Base-by-base conservation (phyloP, 2,113 vertebrate genomes). In the Jacana jacana region DNA sequence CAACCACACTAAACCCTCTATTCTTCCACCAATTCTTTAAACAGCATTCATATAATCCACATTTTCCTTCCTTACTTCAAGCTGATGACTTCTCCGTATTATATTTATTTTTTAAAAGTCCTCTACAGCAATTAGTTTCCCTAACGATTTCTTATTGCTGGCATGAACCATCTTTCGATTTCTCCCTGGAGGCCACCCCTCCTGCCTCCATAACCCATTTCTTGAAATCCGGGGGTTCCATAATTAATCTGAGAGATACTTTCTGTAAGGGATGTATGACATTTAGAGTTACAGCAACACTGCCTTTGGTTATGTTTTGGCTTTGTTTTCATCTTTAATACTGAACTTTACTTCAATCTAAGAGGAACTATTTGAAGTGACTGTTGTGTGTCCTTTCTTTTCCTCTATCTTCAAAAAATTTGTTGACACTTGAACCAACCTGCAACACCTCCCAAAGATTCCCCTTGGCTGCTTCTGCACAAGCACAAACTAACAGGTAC, bases 321-420 rank as follows among this genome's bases (percentile, higher is more conserved):
- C 87, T 94, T 86, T 81, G 91, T 78, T 89, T 92, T 89, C 58
- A 70, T 80, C 87, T 89, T 86, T 85, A 82, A 91, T 91, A 60
- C 65, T 71, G 46, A 95, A 94, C 77, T 81, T 87, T 88, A 93
- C 69, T 96, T 95, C 91, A 92, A 39, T 95, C 65, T 83, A 71
- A 39, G 68, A 70, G 79, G 30, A 81, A 46, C 44, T 60, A 57
- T 46, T 39, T 51, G 63, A 89, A 81, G 55, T 35, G 52, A 86
- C 77, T 88, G 88, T 77, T 89, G 44, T 64, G 66, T n/a, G 17
- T 35, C 49, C 60, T 46, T 61, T 33, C 4, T 44, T 88, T 86
- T 82, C 86, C 58, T 68, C 16, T 14, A 2, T n/a, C 81, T 61
- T 64, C 23, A 86, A 51, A 33, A 85, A 61, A 16, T 51, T 60